These are phyloP conservation scores for Cariama cristata DNA, from an alignment of 2,113 vertebrate species.

Conservation along the genomic window DNA sequence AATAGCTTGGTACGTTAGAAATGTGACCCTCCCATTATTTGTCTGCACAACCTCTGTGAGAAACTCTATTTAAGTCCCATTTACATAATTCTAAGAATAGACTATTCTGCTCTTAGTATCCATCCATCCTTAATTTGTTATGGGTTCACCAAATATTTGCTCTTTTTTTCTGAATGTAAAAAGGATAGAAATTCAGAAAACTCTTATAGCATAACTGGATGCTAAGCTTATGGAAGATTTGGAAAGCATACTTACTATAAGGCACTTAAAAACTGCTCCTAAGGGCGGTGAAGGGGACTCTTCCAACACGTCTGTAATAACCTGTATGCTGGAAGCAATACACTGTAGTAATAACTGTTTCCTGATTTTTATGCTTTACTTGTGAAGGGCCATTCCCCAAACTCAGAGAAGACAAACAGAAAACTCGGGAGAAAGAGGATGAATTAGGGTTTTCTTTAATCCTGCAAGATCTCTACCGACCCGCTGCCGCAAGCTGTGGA, in stretches of 20 bases:
- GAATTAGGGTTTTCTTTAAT: not conserved
- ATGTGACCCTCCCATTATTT: not conserved
- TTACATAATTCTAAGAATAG: constrained; percentile 57
- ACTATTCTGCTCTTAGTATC: constrained; percentile 43
- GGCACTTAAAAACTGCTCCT: not conserved
- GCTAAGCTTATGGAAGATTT: constrained; percentile 5
- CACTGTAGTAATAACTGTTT: not conserved
- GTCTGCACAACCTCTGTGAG: not conserved
- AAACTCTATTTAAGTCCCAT: constrained; percentile 60
- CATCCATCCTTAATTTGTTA: constrained; percentile 44
- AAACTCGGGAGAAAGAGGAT: not conserved
- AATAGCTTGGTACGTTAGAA: constrained; percentile 17
- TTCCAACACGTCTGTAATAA: not conserved
- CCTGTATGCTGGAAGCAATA: not conserved
- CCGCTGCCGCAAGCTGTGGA: fast-evolving
- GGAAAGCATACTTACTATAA: not conserved
- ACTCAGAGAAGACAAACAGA: not conserved
- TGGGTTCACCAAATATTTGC: constrained; percentile 62
- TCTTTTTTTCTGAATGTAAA: constrained; percentile 19
- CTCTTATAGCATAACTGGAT: not conserved
- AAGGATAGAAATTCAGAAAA: constrained; percentile 21
- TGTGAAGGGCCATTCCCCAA: not conserved
- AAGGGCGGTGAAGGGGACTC: not conserved
- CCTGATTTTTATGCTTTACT: not conserved
- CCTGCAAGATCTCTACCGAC: not conserved